Evolutionary conservation across 2,113 vertebrate genomes (phyloP), one percentile per base, ranked within the genome.

Genomic region (Pelvicachromis taeniatus): DNA sequence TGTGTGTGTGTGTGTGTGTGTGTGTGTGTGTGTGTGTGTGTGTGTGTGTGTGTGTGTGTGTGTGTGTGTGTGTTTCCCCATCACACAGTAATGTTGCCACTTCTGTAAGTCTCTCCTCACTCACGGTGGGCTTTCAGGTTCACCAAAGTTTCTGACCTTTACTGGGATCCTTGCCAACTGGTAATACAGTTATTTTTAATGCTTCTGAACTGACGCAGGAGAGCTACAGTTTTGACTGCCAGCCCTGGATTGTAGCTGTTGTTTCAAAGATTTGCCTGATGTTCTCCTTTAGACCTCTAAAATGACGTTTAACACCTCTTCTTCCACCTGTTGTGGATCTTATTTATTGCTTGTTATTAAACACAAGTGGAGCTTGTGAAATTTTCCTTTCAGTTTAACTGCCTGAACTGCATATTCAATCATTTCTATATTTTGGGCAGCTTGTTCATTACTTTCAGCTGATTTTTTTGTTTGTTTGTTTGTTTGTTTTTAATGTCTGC

Each of bases 401-500:
- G 29, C 14, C 23, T 31, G 6, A 31, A 75, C 16, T 33, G 10
- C 45, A n/a, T 9, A 75, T 52, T 75, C 45, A 52, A 9, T 52
- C 26, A 75, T 33, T 75, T 52, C 26, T n/a, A 0, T 52, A 2
- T 52, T 52, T 33, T 52, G 33, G 6, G 45, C 68, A 73, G 1
- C 9, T 75, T 33, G 52, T 75, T 2, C 45, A 13, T 13, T 75
- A 2, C 45, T 52, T 75, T n/a, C 45, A 52, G 65, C 5, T 45
- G 59, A 5, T 4, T 63, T 73, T 31, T 13, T 4, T n/a, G n/a
- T n/a, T n/a, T n/a, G n/a, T 17, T 0, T 38, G 6, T 38, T n/a
- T 31, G n/a, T 0, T 65, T 13, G 19, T 52, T 75, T 48, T 33
- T n/a, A 4, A 29, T 52, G 70, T 0, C 42, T 75, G 70, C 45